These are phyloP conservation scores for Oceanodroma leucorhoa DNA, from an alignment of 2,797 vertebrate species.

Conservation along the genomic window DNA sequence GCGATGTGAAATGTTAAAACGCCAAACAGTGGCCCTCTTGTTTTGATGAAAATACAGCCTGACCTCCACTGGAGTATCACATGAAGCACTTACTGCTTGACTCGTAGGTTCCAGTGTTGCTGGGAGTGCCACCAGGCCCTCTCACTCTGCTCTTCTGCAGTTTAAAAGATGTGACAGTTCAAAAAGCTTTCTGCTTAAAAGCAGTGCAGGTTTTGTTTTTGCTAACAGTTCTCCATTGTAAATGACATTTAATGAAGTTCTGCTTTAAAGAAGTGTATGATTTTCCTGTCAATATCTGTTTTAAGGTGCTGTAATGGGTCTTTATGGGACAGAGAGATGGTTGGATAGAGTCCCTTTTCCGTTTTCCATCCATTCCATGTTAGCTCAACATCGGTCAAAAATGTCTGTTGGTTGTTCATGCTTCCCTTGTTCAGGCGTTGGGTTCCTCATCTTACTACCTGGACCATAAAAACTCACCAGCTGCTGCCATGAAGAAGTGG, in stretches of 20 bases:
- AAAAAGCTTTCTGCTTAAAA: background rate
- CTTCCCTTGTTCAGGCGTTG: background rate
- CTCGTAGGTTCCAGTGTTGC: background rate
- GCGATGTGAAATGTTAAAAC: conserved; percentile 3
- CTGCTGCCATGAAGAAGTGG: background rate
- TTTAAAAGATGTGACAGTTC: background rate
- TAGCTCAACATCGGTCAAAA: background rate
- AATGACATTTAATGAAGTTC: background rate
- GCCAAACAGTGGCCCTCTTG: background rate
- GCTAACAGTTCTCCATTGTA: background rate
- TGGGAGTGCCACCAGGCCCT: background rate
- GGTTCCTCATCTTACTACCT: background rate
- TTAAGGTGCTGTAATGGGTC: background rate
- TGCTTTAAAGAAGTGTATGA: background rate
- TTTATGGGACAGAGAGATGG: background rate
- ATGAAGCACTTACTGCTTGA: background rate
- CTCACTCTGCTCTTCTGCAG: background rate
- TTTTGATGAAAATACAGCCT: conserved; percentile 8
- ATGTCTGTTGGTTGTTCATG: background rate
- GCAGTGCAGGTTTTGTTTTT: background rate
- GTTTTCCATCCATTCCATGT: background rate
- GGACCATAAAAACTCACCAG: background rate
- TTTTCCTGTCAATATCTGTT: background rate
- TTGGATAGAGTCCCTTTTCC: background rate
- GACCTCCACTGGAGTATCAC: background rate